Percentiles rank a stretch among this genome's conserved stretches.
phyloP scores from a whole-genome alignment of 2,797 vertebrate genomes.

The Melanotaenia boesemani region DNA sequence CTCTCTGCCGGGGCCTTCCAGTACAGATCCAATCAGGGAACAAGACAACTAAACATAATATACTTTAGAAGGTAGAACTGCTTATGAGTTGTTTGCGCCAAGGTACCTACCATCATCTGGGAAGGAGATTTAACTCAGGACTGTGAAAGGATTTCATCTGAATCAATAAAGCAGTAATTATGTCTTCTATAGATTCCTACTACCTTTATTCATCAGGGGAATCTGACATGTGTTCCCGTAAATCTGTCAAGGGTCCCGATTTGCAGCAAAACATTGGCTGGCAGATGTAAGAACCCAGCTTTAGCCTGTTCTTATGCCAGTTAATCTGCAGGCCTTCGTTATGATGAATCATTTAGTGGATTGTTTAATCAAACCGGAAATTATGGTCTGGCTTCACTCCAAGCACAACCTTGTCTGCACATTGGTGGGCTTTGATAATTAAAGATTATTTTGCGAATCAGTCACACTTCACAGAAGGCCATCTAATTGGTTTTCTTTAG shows the following conservation, averaged over 20 bases:
- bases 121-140: constrained; percentile 54
- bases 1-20: constrained; percentile 48
- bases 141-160: constrained; percentile 67
- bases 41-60: constrained; percentile 54
- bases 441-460: constrained; percentile 48
- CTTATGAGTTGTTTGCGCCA: constrained; percentile 51
- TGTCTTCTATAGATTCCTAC: constrained; percentile 63
- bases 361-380: constrained; percentile 74
- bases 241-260: constrained; percentile 68
- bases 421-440: constrained; percentile 26
- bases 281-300: constrained; percentile 48
- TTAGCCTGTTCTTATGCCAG: constrained; percentile 57
- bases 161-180: constrained; percentile 75
- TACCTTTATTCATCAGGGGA: constrained; percentile 68
- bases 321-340: constrained; percentile 62
- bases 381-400: constrained; percentile 58
- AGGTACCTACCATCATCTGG: constrained; percentile 43
- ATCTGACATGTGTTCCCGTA: constrained; percentile 71
- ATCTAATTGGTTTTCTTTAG: constrained; percentile 38
- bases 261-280: constrained; percentile 70
- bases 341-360: constrained; percentile 71
- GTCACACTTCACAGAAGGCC: constrained; percentile 14
- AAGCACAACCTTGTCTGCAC: constrained; percentile 29
- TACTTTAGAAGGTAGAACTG: constrained; percentile 29
- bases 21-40: constrained; percentile 65